Conservation (phyloP, 2,797 vertebrate species). For the Fistularia tabacaria region DNA sequence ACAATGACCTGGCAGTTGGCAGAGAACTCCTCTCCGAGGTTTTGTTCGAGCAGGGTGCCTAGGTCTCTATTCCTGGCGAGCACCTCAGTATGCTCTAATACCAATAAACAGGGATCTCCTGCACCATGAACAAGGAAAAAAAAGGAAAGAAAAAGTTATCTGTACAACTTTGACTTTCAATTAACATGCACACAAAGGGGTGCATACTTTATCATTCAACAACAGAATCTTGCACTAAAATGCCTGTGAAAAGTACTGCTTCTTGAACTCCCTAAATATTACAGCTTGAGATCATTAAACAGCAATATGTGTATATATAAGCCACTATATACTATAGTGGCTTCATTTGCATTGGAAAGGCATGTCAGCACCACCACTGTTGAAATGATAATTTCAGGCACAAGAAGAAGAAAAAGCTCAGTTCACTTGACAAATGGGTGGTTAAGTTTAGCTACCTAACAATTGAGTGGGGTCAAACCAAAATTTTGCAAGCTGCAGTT, state of each 20-base stretch:
- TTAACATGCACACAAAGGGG: slow-evolving; percentile 37
- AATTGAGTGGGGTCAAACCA: slow-evolving; percentile 47
- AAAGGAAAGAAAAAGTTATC: slow-evolving; percentile 37
- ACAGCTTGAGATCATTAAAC: slow-evolving; percentile 20
- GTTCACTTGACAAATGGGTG: slow-evolving; percentile 33
- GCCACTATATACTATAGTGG: too few relatives aligned
- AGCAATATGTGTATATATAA: slow-evolving; percentile 10
- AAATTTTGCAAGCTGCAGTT: slow-evolving; percentile 43
- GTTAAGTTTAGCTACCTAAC: slow-evolving; percentile 34
- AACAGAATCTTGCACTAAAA: too few relatives aligned
- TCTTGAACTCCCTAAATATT: slow-evolving; percentile 3
- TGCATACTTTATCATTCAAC: slow-evolving; percentile 15
- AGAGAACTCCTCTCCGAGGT: background rate
- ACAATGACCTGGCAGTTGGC: background rate
- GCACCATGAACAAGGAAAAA: slow-evolving; percentile 14
- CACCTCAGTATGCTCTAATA: too few relatives aligned
- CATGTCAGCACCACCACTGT: slow-evolving; percentile 9
- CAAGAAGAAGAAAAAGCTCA: slow-evolving; percentile 12
- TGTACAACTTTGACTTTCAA: slow-evolving; percentile 46
- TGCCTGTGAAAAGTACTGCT: slow-evolving; percentile 10
- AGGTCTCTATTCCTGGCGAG: too few relatives aligned
- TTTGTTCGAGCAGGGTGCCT: too few relatives aligned
- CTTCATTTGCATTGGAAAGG: too few relatives aligned
- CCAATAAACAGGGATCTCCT: slow-evolving; percentile 15
- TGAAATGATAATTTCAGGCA: slow-evolving; percentile 33